Evolutionary conservation across 1,140 invertebrate species (phyloP), one percentile per base, ranked within the genome.

Genomic region (Drosophila sucinea): DNA sequence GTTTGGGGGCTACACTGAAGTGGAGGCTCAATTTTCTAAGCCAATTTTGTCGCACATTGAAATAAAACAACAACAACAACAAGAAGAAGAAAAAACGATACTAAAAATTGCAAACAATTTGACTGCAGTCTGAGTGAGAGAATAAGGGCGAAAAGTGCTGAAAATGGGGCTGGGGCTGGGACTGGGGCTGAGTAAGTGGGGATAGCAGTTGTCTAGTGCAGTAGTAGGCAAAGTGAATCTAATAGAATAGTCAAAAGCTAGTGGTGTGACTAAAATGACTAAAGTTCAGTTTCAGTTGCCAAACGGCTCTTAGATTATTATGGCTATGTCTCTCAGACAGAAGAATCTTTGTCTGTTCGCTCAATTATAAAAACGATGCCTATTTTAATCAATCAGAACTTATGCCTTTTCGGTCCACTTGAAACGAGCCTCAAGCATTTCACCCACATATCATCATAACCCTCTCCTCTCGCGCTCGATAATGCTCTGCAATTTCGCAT

Each of bases 1-100:
- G 32, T 33, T 56, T 51, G 32, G 72, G 17, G 67, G 60, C 33
- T 35, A 67, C 67, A 70, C 73, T 61, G 60, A 70, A 70, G 72
- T 67, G 83, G 55, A 82, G 83, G 84, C 79, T 87, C 83, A 77
- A 82, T 87, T 83, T 86, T 77, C 83, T 87, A 87, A 86, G 83
- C 83, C 83, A 86, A 86, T 86, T 87, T 89, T 74, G 79, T 89
- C 70, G 79, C 69, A 82, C 75, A 82, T 67, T 47, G 25, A 65
- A 55, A 73, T 70, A 63, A 70, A 74, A 74, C 66, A 79, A 72
- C 63, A 56, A 66, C 68, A 71, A 75, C 67, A 74, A 74, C 66
- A 79, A 72, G 60, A 56, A 66, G 65, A 71, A 75, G 58, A 75
- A 73, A 79, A 66, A 68, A 74, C 60, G 51, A 68, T 66, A 67